These are phyloP conservation scores for Xerus inauris DNA, from an alignment of 2,113 vertebrate species.

Conservation along the genomic window DNA sequence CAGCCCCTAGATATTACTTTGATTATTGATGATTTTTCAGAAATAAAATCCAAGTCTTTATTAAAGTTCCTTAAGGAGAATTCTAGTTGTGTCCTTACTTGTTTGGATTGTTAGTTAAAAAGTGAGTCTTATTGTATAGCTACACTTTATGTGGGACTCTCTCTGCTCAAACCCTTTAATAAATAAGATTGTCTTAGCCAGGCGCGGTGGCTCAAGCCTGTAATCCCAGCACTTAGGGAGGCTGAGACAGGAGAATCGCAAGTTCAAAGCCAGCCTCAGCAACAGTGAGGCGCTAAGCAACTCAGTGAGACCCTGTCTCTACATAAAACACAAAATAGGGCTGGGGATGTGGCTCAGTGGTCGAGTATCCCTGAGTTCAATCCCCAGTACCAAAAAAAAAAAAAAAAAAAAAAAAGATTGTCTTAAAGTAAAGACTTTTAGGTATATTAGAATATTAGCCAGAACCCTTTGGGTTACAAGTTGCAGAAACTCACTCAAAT, in stretches of 20 bases:
- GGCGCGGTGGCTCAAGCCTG: too few relatives aligned
- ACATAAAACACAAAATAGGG: too few relatives aligned
- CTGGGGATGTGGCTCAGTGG: too few relatives aligned
- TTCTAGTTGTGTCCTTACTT: background rate
- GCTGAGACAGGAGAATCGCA: too few relatives aligned
- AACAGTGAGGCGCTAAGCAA: too few relatives aligned
- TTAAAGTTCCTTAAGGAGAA: slow-evolving; percentile 5
- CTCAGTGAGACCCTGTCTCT: too few relatives aligned
- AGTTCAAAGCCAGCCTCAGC: too few relatives aligned
- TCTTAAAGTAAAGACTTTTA: background rate
- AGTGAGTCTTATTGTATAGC: background rate
- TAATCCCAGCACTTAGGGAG: too few relatives aligned
- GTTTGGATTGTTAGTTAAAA: background rate
- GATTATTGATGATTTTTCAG: background rate
- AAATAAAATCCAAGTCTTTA: slow-evolving; percentile 2
- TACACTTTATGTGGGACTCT: background rate
- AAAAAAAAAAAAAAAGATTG: background rate
- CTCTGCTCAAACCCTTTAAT: background rate
- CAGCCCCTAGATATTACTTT: background rate
- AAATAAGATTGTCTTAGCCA: background rate
- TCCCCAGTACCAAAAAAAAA: too few relatives aligned
- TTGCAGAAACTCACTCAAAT: slow-evolving; percentile 3
- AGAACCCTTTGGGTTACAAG: background rate
- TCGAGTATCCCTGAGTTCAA: too few relatives aligned
- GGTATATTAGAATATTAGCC: background rate